Evolutionary conservation across 2,113 vertebrate species (phyloP), one percentile per base, ranked within the genome.

Genomic region (Boulengerochromis microlepis): DNA sequence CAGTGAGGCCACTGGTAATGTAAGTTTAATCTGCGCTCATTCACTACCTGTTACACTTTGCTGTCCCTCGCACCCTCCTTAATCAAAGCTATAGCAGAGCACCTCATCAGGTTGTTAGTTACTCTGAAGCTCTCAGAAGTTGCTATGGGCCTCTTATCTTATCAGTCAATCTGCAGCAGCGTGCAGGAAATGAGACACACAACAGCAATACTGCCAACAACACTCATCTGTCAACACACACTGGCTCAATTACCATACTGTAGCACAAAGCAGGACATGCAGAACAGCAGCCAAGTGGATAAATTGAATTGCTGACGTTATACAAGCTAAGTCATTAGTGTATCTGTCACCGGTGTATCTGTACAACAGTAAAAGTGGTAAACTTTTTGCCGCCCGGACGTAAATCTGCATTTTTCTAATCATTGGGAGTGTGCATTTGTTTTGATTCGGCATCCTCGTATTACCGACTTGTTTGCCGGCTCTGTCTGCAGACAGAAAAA

Each of bases 131-230:
- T 82, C 84, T 84, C 69, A 15, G 61, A 81, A 80, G 74, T 42
- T 40, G 61, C 84, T 29, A 54, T 59, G 22, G 88, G 81, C 83
- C 81, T 86, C 90, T 87, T 92, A 91, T 93, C 94, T 95, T 88
- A 91, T 93, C 90, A 85, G 90, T 86, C 92, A 71, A 89, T 93
- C 93, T 8, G 57, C 47, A 24, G 81, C 86, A 35, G 85, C 52
- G 29, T 10, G 76, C 85, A 88, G 94, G 91, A 93, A 94, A 94
- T 93, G 87, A 93, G 90, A 87, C 81, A 2, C 88, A 74, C 89
- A 53, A 80, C 85, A 47, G 84, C 8, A 89, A 87, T 74, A 69
- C 89, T 35, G 89, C 89, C 91, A 85, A 42, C 87, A 84, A 92
- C 90, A 6, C 90, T 88, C 92, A 83, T 91, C 94, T 81, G 88